Conservation (phyloP, 2,797 vertebrate species). For the Eulemur albifrons region DNA sequence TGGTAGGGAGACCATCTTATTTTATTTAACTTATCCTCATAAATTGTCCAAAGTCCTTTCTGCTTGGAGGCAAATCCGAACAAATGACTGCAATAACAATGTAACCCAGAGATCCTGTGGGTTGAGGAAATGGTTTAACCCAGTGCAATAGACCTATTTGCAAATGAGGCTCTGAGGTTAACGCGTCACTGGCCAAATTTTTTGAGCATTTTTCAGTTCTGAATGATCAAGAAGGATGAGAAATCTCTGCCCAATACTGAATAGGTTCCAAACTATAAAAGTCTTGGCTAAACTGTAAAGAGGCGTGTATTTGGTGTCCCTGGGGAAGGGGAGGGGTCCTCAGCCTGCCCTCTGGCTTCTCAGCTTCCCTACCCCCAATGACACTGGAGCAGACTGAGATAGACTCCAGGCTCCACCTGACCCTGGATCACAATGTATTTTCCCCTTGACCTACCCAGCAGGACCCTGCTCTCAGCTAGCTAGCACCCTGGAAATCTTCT, state of each 20-base stretch:
- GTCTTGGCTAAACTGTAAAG: background rate
- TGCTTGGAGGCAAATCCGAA: slow-evolving; percentile 11
- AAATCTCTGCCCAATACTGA: slow-evolving; percentile 3
- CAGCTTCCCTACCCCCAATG: background rate
- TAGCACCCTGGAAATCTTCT: background rate
- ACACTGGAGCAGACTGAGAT: background rate
- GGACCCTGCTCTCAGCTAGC: background rate
- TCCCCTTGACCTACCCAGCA: background rate
- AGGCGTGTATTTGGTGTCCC: background rate
- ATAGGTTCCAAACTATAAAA: background rate
- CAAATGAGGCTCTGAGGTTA: slow-evolving; percentile 47
- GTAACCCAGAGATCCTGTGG: background rate
- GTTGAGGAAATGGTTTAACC: background rate
- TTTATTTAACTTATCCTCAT: background rate
- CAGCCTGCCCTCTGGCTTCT: background rate
- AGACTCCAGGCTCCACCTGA: background rate
- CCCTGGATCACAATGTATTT: background rate
- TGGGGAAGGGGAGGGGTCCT: background rate
- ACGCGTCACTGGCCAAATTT: background rate
- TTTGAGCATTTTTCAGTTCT: slow-evolving; percentile 41
- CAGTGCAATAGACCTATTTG: background rate
- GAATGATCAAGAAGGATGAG: slow-evolving; percentile 55
- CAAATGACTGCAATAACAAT: background rate
- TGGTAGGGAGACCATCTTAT: background rate
- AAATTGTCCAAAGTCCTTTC: slow-evolving; percentile 21